Base-by-base conservation (phyloP, 2,888 invertebrate genomes). In the Crocallis elinguaria region DNA sequence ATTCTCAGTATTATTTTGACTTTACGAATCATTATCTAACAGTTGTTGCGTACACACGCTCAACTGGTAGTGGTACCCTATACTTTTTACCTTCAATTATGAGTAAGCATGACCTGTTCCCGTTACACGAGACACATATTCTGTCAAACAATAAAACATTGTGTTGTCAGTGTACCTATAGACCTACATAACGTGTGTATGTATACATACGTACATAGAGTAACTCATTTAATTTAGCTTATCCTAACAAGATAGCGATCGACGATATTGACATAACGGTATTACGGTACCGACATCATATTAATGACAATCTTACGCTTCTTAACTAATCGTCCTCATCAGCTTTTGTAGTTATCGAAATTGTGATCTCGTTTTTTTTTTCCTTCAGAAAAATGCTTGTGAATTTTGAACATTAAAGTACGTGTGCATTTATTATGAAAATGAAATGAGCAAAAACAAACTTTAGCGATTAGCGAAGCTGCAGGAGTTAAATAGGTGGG, bases 241-340 rank as follows among this genome's bases (percentile, higher is more conserved):
- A 59, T 62, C 59, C 57, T 59, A 51, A 49, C 59, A 43, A 64
- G 67, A 68, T 71, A 68, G 57, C 62, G 58, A 73, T 75, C 69
- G 63, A 60, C 56, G 60, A 66, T 63, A 66, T 69, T 71, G 72
- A 76, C 69, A 75, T 86, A 86, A 84, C 86, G 86, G 86, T 65
- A 80, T 60, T 13, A 23, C 65, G 60, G 57, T 62, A 58, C 48
- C 43, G 64, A 51, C 49, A 49, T 48, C 16, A 82, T 84, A 86
- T 84, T 82, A 84, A 86, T 82, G 77, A 73, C 62, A 64, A 64
- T 71, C 68, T 69, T 69, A 69, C 69, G 25, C 36, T 23, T 39
- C 49, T 67, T 72, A 71, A 67, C 71, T 74, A 72, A 75, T 75
- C 66, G 66, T 57, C 7, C 36, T 54, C 60, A 56, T 63, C 57